These are phyloP conservation scores for Eupelmus urozonus DNA, from an alignment of 2,888 invertebrate genomes.

Conservation along the genomic window DNA sequence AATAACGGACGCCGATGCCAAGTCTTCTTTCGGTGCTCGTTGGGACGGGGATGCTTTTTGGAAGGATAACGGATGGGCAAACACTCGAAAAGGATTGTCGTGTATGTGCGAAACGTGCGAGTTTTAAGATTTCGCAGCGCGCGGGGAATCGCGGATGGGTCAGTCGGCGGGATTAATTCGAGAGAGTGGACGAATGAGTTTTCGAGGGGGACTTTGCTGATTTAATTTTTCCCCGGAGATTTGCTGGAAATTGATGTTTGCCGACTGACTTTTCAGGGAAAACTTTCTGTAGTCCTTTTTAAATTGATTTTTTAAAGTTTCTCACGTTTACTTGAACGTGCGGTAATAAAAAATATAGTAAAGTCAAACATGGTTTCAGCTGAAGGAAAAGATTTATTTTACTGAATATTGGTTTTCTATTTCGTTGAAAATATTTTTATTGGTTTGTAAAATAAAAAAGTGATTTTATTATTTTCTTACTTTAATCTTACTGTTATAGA, in stretches of 20 bases:
- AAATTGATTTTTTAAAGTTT: not conserved
- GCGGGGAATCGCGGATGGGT: not conserved
- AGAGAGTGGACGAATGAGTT: not conserved
- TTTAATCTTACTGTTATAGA: too few relatives aligned
- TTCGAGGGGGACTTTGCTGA: constrained; percentile 1
- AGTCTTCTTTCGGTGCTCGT: constrained; percentile 1
- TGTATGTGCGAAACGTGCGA: not conserved
- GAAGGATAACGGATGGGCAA: constrained; percentile 12
- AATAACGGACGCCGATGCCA: constrained; percentile 43
- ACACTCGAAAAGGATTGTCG: constrained; percentile 48
- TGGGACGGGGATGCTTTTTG: not conserved
- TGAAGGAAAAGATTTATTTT: too few relatives aligned
- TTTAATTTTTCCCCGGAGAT: not conserved
- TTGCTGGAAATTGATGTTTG: constrained; percentile 9
- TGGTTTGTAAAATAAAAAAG: too few relatives aligned
- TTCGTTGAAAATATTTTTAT: too few relatives aligned
- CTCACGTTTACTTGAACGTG: too few relatives aligned
- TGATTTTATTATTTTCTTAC: too few relatives aligned
- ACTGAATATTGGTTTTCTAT: too few relatives aligned
- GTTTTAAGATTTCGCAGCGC: constrained; percentile 3
- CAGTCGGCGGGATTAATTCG: constrained; percentile 23
- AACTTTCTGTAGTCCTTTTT: not conserved
- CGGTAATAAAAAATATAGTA: too few relatives aligned
- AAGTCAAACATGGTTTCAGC: too few relatives aligned
- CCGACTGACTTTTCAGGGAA: constrained; percentile 17